Conservation (phyloP, 2,113 vertebrate genomes). For the Stercorarius parasiticus region DNA sequence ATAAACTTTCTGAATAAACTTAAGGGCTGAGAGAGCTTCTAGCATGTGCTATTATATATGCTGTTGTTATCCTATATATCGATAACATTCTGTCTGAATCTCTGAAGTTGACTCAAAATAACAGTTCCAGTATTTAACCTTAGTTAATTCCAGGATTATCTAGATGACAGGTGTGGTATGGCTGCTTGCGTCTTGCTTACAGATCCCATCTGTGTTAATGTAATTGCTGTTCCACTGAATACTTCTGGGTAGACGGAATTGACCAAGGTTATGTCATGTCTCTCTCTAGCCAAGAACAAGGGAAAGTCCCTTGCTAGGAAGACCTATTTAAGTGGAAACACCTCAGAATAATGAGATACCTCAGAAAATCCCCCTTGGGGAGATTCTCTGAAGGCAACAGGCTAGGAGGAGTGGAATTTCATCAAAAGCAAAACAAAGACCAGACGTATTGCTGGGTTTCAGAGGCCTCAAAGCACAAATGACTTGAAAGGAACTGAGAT, state of each 20-base stretch:
- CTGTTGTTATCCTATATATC: not conserved
- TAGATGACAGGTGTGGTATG: not conserved
- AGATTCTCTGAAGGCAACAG: not conserved
- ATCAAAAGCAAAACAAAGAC: slow-evolving; percentile 27
- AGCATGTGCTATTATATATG: not conserved
- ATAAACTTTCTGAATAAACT: not conserved
- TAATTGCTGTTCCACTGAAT: not conserved
- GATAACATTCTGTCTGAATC: not conserved
- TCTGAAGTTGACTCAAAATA: not conserved
- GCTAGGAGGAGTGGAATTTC: not conserved
- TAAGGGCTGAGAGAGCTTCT: not conserved
- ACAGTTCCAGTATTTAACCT: not conserved
- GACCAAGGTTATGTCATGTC: not conserved
- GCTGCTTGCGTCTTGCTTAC: not conserved
- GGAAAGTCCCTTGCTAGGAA: not conserved
- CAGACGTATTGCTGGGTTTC: not conserved
- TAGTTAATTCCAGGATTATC: not conserved
- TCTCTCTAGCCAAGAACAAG: not conserved
- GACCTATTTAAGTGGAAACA: not conserved
- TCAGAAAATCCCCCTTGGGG: not conserved
- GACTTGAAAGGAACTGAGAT: slow-evolving; percentile 21
- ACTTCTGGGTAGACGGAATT: not conserved
- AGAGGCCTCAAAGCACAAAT: not conserved
- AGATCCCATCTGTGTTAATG: not conserved
- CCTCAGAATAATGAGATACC: not conserved